Conservation (phyloP, 2,113 vertebrate species). For the Hassar affinis region DNA sequence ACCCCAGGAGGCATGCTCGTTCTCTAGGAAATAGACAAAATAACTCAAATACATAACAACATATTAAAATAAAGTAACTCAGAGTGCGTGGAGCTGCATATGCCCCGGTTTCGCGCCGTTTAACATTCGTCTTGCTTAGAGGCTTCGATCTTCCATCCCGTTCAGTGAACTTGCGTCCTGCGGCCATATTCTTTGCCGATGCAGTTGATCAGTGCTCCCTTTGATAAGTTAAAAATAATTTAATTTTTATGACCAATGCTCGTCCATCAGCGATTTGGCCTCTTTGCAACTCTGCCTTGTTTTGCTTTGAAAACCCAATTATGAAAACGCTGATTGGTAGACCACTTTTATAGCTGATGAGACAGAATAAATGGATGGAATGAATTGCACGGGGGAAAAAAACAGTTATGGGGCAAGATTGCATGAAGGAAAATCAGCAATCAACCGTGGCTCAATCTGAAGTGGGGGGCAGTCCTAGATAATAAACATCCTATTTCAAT, state of each 20-base stretch:
- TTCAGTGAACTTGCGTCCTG: constrained; percentile 1
- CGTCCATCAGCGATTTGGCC: constrained; percentile 12
- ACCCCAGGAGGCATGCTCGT: not conserved
- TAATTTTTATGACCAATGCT: constrained; percentile 22
- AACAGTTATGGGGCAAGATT: not conserved
- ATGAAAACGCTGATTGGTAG: constrained; percentile 25
- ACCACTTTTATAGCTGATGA: constrained; percentile 29
- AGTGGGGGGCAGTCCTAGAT: not conserved
- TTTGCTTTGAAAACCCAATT: constrained; percentile 16
- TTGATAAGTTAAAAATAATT: constrained; percentile 15
- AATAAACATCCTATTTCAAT: constrained; percentile 5
- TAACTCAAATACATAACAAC: not conserved
- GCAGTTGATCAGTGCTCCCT: not conserved
- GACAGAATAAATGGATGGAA: constrained; percentile 23
- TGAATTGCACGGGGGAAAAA: constrained; percentile 3
- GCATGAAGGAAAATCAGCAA: constrained; percentile 1
- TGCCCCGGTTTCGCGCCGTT: not conserved
- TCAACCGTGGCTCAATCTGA: not conserved
- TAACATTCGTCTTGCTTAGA: not conserved
- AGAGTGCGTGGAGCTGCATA: not conserved
- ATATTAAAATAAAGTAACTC: constrained; percentile 8
- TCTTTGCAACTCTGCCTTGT: constrained; percentile 16
- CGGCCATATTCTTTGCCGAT: constrained; percentile 6
- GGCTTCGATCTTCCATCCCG: not conserved
- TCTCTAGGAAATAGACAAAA: constrained; percentile 1